Evolutionary conservation across 2,797 vertebrate genomes (phyloP).

Genomic region (Heliangelus exortis): DNA sequence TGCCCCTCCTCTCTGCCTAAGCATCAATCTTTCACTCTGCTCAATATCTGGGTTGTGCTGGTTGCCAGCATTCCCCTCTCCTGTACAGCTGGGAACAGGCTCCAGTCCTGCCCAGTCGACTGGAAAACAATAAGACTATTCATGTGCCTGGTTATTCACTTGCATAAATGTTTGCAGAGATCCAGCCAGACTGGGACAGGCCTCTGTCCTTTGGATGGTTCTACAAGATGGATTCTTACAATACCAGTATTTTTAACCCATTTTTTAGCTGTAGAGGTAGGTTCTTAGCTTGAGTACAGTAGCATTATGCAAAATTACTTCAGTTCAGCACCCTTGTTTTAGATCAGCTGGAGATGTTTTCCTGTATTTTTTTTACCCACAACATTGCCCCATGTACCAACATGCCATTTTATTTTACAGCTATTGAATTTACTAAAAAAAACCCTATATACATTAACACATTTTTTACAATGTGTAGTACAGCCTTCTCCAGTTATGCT

Average conservation of each 20-base stretch:
- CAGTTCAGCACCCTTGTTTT: not conserved
- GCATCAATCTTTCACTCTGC: not conserved
- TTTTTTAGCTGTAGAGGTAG: not conserved
- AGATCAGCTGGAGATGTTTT: not conserved
- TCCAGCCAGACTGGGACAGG: not conserved
- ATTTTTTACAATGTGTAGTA: not conserved
- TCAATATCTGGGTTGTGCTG: not conserved
- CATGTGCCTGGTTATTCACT: slow-evolving; percentile 57
- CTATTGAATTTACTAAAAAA: not conserved
- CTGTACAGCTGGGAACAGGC: slow-evolving; percentile 15
- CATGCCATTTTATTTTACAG: not conserved
- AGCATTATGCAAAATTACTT: not conserved
- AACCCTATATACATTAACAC: not conserved
- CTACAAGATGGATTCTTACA: not conserved
- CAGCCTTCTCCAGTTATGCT: not conserved
- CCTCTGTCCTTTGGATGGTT: not conserved
- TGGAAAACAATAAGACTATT: slow-evolving; percentile 53
- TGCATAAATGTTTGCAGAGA: slow-evolving; percentile 34
- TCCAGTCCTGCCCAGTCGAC: slow-evolving; percentile 1
- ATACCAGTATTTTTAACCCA: not conserved
- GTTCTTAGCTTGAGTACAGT: not conserved
- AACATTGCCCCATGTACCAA: not conserved
- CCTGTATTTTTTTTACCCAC: not conserved
- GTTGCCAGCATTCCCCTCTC: slow-evolving; percentile 39
- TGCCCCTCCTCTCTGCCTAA: not conserved